Evolutionary conservation across 1,140 invertebrate species (phyloP).

Genomic region (Drosophila mauritiana): DNA sequence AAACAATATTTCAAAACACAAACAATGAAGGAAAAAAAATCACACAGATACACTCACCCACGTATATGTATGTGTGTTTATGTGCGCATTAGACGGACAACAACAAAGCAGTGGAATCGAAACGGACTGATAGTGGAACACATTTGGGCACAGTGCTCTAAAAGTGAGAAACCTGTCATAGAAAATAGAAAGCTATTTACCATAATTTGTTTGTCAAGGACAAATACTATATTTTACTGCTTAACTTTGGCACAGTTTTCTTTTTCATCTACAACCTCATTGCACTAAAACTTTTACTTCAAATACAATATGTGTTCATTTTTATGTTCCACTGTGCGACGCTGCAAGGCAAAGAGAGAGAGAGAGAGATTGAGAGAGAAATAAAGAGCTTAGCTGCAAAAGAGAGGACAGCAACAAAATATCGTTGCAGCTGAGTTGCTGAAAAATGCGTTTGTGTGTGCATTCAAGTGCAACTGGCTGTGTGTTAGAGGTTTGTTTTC

Average conservation of each 20-base stretch:
- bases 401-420: slow-evolving; percentile 49
- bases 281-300: background rate
- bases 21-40: slow-evolving; percentile 52
- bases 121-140: slow-evolving; percentile 75
- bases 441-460: slow-evolving; percentile 35
- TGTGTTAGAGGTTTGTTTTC: slow-evolving; percentile 46
- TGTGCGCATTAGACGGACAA: slow-evolving; percentile 64
- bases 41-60: slow-evolving; percentile 29
- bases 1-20: slow-evolving; percentile 50
- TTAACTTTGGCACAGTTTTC: background rate
- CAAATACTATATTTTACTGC: background rate
- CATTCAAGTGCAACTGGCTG: slow-evolving; percentile 31
- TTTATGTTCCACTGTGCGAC: slow-evolving; percentile 24
- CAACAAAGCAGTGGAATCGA: slow-evolving; percentile 57
- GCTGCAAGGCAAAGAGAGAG: slow-evolving; percentile 3
- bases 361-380: slow-evolving; percentile 5
- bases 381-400: background rate
- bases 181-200: background rate
- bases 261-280: too few relatives aligned
- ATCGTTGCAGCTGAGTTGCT: slow-evolving; percentile 61
- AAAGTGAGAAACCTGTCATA: background rate
- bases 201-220: background rate
- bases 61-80: slow-evolving; percentile 18
- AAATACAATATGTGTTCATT: background rate
- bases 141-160: slow-evolving; percentile 41